A percentile compares a stretch with the other conserved stretches of the same genome.
Conservation (phyloP, 2,888 invertebrate species). For the Oasisia sp. region DNA sequence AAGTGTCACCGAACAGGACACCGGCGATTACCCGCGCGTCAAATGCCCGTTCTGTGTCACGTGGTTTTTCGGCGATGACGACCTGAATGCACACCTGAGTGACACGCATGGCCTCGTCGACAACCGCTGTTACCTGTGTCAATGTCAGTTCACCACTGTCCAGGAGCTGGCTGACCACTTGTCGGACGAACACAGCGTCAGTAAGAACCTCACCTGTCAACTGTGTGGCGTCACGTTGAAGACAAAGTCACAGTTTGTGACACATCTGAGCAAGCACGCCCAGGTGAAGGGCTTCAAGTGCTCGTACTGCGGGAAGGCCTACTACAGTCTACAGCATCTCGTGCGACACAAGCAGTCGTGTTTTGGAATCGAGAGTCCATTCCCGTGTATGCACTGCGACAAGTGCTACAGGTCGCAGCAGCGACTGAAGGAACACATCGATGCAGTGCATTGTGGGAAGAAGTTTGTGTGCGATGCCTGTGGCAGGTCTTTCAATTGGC, state of each 20-base stretch:
- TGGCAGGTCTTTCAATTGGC: not conserved
- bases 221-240: not conserved
- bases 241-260: not conserved
- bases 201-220: not conserved
- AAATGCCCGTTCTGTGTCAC: not conserved
- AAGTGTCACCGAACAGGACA: not conserved
- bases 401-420: conserved; percentile 8
- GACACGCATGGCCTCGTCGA: not conserved
- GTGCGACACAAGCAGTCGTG: not conserved
- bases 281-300: not conserved
- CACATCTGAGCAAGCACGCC: not conserved
- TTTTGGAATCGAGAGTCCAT: not conserved
- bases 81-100: not conserved
- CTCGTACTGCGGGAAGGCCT: not conserved
- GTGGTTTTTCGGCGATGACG: not conserved
- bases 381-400: not conserved
- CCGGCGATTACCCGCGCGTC: not conserved
- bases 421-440: not conserved
- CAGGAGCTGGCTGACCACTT: not conserved
- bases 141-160: not conserved
- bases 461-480: not conserved
- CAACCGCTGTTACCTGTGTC: not conserved
- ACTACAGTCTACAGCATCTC: not conserved
- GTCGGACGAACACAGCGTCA: not conserved
- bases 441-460: conserved; percentile 13